phyloP scores from a whole-genome alignment of 2,888 invertebrate genomes.

The Tenthredo distinguenda region DNA sequence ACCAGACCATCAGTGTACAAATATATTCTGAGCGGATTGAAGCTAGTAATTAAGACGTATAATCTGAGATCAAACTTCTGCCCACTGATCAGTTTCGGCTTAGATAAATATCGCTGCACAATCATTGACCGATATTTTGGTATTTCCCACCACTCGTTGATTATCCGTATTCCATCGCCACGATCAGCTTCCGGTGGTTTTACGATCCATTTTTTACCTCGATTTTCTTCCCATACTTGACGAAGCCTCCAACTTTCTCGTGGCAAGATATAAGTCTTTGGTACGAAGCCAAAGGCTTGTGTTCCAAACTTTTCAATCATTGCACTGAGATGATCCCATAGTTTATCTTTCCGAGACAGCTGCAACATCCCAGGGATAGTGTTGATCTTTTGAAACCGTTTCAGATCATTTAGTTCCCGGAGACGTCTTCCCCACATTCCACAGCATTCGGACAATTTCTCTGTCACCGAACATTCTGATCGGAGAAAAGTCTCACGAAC shows the following conservation, averaged over 20 bases:
- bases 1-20: constrained; percentile 95
- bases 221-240: constrained; percentile 89
- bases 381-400: constrained; percentile 95
- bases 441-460: constrained; percentile 16
- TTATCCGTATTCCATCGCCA: constrained; percentile 96
- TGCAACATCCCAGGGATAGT: constrained; percentile 98
- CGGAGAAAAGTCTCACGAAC: constrained; percentile 3
- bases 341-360: constrained; percentile 94
- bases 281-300: constrained; percentile 91
- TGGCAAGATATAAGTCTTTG: constrained; percentile 93
- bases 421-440: constrained; percentile 83
- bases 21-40: constrained; percentile 94
- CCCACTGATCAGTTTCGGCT: constrained; percentile 91
- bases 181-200: constrained; percentile 97
- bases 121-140: constrained; percentile 92
- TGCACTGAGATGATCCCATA: background rate
- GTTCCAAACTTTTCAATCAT: constrained; percentile 76
- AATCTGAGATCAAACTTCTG: constrained; percentile 97
- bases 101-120: constrained; percentile 90
- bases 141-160: constrained; percentile 94
- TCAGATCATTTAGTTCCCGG: constrained; percentile 81
- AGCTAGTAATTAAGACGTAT: constrained; percentile 94
- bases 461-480: constrained; percentile 21
- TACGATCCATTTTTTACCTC: constrained; percentile 93
- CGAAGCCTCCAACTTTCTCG: constrained; percentile 89